Evolutionary conservation across 2,888 invertebrate species (phyloP), one percentile per base, ranked within the genome.

Genomic region (Candidula unifasciata): DNA sequence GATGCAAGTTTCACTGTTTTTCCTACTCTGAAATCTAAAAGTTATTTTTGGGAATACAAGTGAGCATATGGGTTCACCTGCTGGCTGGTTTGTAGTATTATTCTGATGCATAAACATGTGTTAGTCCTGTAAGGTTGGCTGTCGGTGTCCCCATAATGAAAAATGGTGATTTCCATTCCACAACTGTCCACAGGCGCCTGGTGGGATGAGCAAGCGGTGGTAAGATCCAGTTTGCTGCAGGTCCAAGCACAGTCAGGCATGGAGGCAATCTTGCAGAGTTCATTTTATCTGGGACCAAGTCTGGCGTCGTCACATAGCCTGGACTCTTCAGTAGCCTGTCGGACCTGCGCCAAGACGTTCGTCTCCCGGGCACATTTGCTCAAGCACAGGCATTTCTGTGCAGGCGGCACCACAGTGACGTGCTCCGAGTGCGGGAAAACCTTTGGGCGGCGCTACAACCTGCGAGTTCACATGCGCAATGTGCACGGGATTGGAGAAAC

Each of bases 401-500:
- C 37, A 16, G 80, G 71, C 21, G 52, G 80, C 66, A 69, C 27
- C 57, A 16, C 68, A 18, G 54, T 80, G 1, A 27, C 52, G 21
- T 82, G 82, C 33, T 33, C 68, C 0, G 79, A 84, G 37, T 86
- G 86, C 60, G 82, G 76, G 21, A 82, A 86, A 30, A 60, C 82
- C 2, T 86, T 86, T 54, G 79, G 83, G 6, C 64, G 86, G 2
- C 73, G 74, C 24, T 86, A 79, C 80, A 86, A 86, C 79, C 82
- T 84, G 57, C 64, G 80, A 71, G 84, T 86, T 24, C 86, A 86
- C 37, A 69, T 84, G 82, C 64, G 84, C 3, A 84, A 82, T 27
- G 82, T 84, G 27, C 86, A 86, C 44, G 76, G 80, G 18, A 77
- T 84, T 21, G 80, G 86, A 52, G 86, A 86, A 74, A 82, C 66